These are phyloP conservation scores for Eupithecia tripunctaria DNA, from an alignment of 2,888 invertebrate genomes.

Conservation along the genomic window DNA sequence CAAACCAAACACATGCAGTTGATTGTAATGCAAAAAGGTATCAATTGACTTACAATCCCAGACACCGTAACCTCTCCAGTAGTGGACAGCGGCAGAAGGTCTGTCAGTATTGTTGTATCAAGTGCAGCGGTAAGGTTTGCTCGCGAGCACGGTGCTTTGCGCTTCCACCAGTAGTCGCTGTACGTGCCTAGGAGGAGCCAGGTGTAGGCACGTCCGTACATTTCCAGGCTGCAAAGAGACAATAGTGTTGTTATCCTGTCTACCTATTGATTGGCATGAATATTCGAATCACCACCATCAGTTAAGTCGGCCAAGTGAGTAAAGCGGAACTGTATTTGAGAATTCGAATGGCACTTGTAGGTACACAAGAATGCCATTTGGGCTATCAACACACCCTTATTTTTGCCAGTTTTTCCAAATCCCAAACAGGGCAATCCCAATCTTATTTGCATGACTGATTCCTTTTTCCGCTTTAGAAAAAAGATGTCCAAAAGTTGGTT, in stretches of 20 bases:
- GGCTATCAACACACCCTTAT: neutral
- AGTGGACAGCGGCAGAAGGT: conserved; percentile 93
- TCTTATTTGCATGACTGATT: neutral
- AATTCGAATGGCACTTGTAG: neutral
- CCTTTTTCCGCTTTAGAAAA: neutral
- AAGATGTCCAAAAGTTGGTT: neutral
- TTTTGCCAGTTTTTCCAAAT: neutral
- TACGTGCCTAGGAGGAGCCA: conserved; percentile 97
- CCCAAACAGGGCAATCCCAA: too few species aligned
- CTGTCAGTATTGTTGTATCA: conserved; percentile 94
- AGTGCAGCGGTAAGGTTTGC: conserved; percentile 91
- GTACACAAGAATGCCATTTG: neutral
- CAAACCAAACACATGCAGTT: neutral
- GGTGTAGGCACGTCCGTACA: conserved; percentile 96
- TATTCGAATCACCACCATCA: neutral
- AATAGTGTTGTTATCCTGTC: neutral
- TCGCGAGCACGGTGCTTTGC: conserved; percentile 87
- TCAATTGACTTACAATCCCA: conserved; percentile 89
- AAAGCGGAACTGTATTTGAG: neutral
- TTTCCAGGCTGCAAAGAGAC: conserved; percentile 86
- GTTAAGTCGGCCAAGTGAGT: neutral
- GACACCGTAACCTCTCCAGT: conserved; percentile 94
- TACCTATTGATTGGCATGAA: neutral
- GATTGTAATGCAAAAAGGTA: conserved; percentile 40
- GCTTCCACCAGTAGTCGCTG: conserved; percentile 90